A percentile compares a stretch with the other conserved stretches of the same genome.
phyloP scores from a whole-genome alignment of 2,797 vertebrate species.

The Sebastes trivittatus region DNA sequence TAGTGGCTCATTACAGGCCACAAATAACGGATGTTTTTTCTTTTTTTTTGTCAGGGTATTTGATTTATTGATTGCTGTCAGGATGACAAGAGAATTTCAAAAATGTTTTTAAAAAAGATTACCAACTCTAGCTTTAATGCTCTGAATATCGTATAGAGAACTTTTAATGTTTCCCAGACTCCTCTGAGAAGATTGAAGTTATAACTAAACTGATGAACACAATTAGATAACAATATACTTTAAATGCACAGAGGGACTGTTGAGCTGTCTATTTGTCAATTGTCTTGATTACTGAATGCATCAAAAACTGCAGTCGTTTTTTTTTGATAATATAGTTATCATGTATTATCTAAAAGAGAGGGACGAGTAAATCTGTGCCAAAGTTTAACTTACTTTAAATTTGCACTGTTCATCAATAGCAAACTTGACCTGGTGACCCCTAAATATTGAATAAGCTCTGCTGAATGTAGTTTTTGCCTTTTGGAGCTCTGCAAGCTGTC shows the following conservation, averaged over 20 bases:
- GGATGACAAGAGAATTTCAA: too few species aligned
- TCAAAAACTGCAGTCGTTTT: fast-evolving
- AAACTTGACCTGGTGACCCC: not conserved
- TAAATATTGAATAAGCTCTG: not conserved
- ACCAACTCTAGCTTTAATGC: too few species aligned
- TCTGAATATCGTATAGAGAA: too few species aligned
- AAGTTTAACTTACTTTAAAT: not conserved
- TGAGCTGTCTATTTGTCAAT: not conserved
- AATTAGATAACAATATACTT: not conserved
- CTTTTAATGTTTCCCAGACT: not conserved
- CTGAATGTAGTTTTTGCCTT: not conserved
- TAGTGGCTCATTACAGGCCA: too few species aligned
- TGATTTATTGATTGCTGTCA: too few species aligned
- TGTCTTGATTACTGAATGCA: not conserved
- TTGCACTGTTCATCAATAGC: not conserved
- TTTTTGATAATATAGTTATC: too few species aligned
- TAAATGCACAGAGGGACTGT: not conserved
- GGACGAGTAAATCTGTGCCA: not conserved
- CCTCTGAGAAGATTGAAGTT: not conserved
- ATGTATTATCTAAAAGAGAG: not conserved
- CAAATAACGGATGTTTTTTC: too few species aligned
- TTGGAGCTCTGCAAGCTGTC: not conserved
- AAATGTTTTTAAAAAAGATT: too few species aligned
- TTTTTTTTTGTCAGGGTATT: too few species aligned
- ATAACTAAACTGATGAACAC: not conserved